phyloP scores from a whole-genome alignment of 2,888 invertebrate species.

The Tetramorium bicarinatum region DNA sequence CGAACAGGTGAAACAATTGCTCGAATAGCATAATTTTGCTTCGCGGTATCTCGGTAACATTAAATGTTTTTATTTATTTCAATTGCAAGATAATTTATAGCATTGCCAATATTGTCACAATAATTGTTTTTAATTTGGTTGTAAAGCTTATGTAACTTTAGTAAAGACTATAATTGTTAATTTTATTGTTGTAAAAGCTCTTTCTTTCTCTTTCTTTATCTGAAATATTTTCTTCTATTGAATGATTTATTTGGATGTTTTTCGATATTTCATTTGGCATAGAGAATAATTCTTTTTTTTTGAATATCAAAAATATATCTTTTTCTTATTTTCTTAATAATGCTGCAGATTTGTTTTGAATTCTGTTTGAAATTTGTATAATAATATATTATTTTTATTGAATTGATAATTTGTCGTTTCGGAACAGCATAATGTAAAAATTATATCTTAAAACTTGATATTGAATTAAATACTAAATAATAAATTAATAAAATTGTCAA shows the following conservation, averaged over 20 bases:
- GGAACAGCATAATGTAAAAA: background rate
- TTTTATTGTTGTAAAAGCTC: slow-evolving; percentile 7
- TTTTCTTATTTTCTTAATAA: background rate
- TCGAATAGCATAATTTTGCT: slow-evolving; percentile 3
- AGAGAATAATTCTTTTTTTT: background rate
- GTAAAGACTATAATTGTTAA: background rate
- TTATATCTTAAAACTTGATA: background rate
- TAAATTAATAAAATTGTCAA: background rate
- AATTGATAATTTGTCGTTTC: background rate
- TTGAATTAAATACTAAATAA: background rate
- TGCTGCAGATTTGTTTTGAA: too few species aligned
- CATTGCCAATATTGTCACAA: background rate
- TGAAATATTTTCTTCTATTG: background rate
- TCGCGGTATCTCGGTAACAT: background rate
- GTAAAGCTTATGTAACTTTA: background rate
- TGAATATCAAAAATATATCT: background rate
- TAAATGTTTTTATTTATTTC: slow-evolving; percentile 1
- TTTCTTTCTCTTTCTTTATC: background rate
- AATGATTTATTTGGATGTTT: background rate
- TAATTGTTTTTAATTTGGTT: background rate
- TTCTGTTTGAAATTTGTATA: background rate
- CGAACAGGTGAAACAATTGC: slow-evolving; percentile 19
- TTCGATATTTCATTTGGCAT: background rate
- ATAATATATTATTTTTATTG: background rate
- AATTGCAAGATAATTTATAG: background rate